phyloP scores from a whole-genome alignment of 1,140 invertebrate genomes.

The Drosophila azteca region DNA sequence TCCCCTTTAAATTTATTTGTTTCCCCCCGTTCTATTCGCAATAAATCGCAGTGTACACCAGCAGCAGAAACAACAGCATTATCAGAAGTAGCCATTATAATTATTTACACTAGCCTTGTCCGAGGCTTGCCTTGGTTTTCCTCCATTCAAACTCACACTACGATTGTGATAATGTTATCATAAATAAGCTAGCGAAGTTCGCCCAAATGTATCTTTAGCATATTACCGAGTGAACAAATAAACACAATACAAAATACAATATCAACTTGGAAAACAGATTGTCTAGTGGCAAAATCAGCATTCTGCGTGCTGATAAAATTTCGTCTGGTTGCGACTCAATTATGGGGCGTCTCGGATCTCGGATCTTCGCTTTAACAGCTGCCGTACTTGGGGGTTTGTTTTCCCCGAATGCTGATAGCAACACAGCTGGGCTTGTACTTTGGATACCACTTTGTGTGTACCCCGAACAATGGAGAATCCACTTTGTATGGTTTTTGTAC shows the following conservation, averaged over 20 bases:
- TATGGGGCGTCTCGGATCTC: conserved; percentile 12
- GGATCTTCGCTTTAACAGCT: no score
- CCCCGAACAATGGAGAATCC: conserved; percentile 20
- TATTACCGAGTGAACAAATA: conserved; percentile 72
- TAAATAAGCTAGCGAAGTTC: conserved; percentile 68
- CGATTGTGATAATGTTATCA: conserved; percentile 73
- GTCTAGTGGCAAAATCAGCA: conserved; percentile 33
- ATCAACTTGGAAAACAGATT: conserved; percentile 39
- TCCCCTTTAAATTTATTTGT: conserved; percentile 51
- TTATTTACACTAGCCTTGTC: conserved; percentile 29
- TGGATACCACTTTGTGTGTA: conserved; percentile 31
- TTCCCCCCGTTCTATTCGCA: conserved; percentile 49
- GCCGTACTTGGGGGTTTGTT: conserved; percentile 13
- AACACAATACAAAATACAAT: conserved; percentile 52
- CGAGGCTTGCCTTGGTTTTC: conserved; percentile 58
- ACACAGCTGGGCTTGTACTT: conserved; percentile 40
- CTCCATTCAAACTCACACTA: conserved; percentile 34
- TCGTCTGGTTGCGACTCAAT: conserved; percentile 3
- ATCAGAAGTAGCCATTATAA: conserved; percentile 38
- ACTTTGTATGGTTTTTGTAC: no score
- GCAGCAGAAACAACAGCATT: conserved; percentile 38
- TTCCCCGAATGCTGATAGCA: conserved; percentile 45
- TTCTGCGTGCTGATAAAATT: conserved; percentile 33
- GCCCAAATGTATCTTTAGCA: conserved; percentile 71
- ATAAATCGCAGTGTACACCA: conserved; percentile 63